A percentile compares a stretch with the other conserved stretches of the same genome.
phyloP scores from a whole-genome alignment of 2,888 invertebrate species.

The Phymatocera aterrima region DNA sequence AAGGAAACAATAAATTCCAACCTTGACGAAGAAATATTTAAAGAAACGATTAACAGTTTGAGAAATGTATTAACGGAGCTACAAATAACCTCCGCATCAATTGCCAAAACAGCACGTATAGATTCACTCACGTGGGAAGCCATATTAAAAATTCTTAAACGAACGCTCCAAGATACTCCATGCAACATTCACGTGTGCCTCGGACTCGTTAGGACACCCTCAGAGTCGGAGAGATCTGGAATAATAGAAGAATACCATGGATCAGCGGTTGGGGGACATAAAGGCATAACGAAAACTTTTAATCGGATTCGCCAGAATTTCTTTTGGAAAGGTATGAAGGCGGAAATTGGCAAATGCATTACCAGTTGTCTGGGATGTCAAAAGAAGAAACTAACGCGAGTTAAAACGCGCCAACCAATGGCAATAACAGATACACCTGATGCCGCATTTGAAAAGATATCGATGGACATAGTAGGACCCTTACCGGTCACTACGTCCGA shows the following conservation, averaged over 20 bases:
- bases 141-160: background rate
- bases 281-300: constrained; percentile 43
- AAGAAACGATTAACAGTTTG: background rate
- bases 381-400: no score
- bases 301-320: constrained; percentile 35
- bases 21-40: background rate
- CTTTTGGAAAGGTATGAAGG: constrained; percentile 23
- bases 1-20: background rate
- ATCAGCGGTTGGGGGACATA: constrained; percentile 46
- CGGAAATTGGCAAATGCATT: no score
- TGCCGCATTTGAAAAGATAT: constrained; percentile 24
- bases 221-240: background rate
- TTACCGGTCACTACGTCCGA: background rate
- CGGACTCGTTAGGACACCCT: constrained; percentile 8
- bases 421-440: no score
- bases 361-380: no score
- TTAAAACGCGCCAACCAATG: no score
- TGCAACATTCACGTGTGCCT: constrained; percentile 42
- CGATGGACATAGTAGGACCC: constrained; percentile 46
- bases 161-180: background rate
- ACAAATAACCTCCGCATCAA: background rate
- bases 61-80: background rate
- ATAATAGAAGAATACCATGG: no score
- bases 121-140: constrained; percentile 39
- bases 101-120: constrained; percentile 22